Evolutionary conservation across 2,113 vertebrate genomes (phyloP).

Genomic region (Gopherus evgoodei): DNA sequence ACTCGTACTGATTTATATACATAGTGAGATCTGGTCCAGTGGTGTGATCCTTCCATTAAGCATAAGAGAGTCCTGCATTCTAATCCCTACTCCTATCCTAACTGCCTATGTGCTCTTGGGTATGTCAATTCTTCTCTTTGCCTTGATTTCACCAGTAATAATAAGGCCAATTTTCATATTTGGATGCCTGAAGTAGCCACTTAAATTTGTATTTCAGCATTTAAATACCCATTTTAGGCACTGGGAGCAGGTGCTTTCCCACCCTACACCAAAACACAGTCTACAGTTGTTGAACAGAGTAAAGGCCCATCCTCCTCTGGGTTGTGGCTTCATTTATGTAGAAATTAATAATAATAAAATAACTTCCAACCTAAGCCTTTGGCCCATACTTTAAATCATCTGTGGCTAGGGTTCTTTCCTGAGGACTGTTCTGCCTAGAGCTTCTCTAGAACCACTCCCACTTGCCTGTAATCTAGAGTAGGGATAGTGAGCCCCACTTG

Average conservation of each 20-base stretch:
- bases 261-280: background rate
- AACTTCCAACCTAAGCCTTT: background rate
- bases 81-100: background rate
- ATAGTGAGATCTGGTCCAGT: background rate
- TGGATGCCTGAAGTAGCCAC: background rate
- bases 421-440: background rate
- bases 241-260: background rate
- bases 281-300: constrained; percentile 9
- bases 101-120: background rate
- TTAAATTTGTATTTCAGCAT: constrained; percentile 19
- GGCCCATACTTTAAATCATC: constrained; percentile 2
- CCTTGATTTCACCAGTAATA: background rate
- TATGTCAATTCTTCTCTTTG: background rate
- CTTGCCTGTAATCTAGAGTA: constrained; percentile 40
- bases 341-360: background rate
- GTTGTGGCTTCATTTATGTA: background rate
- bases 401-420: constrained; percentile 34
- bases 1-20: background rate
- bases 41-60: background rate
- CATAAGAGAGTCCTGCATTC: background rate
- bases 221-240: constrained; percentile 23
- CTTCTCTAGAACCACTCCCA: too few relatives aligned
- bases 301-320: constrained; percentile 20
- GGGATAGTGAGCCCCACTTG: background rate
- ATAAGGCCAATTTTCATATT: background rate